phyloP scores from a whole-genome alignment of 1,140 invertebrate species.

The Ladona fulva region DNA sequence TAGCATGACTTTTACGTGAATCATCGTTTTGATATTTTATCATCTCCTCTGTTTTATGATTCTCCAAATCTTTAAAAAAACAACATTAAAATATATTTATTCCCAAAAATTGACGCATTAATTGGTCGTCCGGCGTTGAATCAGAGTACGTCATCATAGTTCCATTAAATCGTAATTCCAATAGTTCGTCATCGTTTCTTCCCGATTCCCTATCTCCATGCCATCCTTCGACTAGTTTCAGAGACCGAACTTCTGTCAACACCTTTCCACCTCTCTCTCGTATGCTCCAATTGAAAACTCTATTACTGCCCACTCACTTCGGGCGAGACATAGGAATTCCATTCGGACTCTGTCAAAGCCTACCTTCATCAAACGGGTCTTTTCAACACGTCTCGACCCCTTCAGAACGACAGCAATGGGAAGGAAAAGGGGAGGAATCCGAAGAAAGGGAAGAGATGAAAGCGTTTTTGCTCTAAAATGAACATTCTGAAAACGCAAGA shows the following conservation, averaged over 20 bases:
- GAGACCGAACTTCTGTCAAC: not conserved
- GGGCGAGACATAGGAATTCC: not conserved
- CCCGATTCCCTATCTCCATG: not conserved
- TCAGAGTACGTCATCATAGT: no score
- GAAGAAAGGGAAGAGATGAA: not conserved
- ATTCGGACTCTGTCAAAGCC: constrained; percentile 7
- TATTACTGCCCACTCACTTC: not conserved
- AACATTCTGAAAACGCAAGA: no score
- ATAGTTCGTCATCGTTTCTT: not conserved
- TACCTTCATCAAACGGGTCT: not conserved
- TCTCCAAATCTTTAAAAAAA: no score
- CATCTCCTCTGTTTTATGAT: no score
- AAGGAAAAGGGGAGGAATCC: not conserved
- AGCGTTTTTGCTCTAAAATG: no score
- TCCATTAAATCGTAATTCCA: not conserved
- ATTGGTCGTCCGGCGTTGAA: no score
- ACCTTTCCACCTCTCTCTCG: not conserved
- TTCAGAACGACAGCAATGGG: not conserved
- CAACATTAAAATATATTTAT: no score
- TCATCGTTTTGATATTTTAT: no score
- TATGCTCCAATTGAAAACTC: not conserved
- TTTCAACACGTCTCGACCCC: not conserved
- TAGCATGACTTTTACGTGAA: no score
- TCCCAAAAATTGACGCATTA: no score
- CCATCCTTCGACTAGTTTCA: not conserved